Evolutionary conservation across 2,797 vertebrate genomes (phyloP).

Genomic region (Pseudochirops corinnae): DNA sequence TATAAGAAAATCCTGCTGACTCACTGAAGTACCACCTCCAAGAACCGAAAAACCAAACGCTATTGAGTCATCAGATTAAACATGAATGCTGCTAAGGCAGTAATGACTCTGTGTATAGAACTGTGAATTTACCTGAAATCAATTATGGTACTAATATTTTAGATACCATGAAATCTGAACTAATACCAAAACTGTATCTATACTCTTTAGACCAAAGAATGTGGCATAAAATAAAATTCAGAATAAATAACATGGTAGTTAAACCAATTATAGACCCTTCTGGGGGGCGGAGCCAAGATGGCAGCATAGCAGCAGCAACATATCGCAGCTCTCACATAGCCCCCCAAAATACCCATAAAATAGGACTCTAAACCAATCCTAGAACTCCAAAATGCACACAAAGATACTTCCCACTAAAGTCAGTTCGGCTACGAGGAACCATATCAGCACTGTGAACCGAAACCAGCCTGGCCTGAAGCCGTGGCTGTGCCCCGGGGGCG

Average conservation of each 20-base stretch:
- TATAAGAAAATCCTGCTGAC: constrained; percentile 15
- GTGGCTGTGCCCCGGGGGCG: too few species aligned
- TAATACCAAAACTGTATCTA: constrained; percentile 34
- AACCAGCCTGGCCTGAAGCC: too few species aligned
- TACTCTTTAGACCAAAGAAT: not conserved
- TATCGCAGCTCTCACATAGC: too few species aligned
- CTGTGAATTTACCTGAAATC: not conserved
- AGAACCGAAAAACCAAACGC: constrained; percentile 9
- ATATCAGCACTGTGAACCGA: too few species aligned
- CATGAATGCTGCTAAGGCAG: not conserved
- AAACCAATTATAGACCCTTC: not conserved
- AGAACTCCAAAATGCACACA: too few species aligned
- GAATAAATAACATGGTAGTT: constrained; percentile 4
- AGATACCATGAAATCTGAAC: not conserved
- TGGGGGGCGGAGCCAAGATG: too few species aligned
- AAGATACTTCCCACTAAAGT: too few species aligned
- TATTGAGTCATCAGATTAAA: constrained; percentile 14
- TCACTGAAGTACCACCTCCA: constrained; percentile 6
- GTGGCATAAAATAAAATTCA: constrained; percentile 22
- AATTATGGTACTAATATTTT: not conserved
- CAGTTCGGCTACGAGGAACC: too few species aligned
- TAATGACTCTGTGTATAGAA: not conserved
- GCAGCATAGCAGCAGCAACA: too few species aligned
- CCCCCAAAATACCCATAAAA: too few species aligned
- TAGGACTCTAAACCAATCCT: too few species aligned